phyloP scores from a whole-genome alignment of 2,113 vertebrate genomes.

The Zootoca vivipara region DNA sequence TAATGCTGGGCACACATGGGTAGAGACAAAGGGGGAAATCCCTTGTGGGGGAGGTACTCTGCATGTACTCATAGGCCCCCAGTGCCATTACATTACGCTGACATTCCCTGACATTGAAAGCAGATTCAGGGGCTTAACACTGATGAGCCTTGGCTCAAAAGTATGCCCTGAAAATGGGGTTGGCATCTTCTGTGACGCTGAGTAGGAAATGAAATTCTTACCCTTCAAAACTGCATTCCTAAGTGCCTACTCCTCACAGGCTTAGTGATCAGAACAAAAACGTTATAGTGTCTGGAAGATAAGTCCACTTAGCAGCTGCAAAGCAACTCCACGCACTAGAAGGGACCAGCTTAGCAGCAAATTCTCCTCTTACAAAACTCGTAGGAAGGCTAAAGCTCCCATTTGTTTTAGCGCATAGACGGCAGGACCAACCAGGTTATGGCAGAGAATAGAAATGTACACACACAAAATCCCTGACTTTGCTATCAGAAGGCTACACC shows the following conservation, averaged over 20 bases:
- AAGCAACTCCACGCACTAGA: not conserved
- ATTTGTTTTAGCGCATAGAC: slow-evolving; percentile 2
- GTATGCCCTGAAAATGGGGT: not conserved
- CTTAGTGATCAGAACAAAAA: not conserved
- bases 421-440: not conserved
- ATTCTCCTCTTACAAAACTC: not conserved
- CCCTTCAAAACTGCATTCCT: not conserved
- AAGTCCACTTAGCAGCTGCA: not conserved
- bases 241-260: not conserved
- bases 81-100: not conserved
- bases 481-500: not conserved
- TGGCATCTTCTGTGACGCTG: not conserved
- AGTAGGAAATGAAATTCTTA: not conserved
- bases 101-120: not conserved
- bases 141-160: not conserved
- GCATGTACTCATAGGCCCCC: not conserved
- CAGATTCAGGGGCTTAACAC: not conserved
- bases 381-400: not conserved
- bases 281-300: not conserved
- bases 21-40: not conserved
- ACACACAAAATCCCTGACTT: not conserved
- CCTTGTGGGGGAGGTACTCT: no score
- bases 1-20: not conserved
- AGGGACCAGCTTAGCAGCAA: not conserved
- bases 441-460: not conserved